phyloP scores from a whole-genome alignment of 2,113 vertebrate species.

The Zosterops pallidus region DNA sequence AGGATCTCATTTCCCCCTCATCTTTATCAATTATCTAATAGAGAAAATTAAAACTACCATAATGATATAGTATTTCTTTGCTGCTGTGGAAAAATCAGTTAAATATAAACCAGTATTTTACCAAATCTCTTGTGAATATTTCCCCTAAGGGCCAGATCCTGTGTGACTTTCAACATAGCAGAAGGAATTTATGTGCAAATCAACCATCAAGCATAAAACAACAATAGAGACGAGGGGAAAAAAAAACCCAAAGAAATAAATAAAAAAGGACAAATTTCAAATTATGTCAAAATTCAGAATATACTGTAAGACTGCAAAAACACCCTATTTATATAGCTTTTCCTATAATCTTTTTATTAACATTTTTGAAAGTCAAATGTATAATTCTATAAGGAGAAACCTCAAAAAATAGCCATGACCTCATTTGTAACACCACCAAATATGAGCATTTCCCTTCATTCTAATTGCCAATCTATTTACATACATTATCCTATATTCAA shows the following conservation, averaged over 20 bases:
- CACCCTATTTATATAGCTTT: fast-evolving
- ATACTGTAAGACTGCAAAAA: background rate
- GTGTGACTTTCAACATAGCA: constrained; percentile 55
- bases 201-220: constrained; percentile 50
- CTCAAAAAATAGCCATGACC: constrained; percentile 13
- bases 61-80: background rate
- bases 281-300: background rate
- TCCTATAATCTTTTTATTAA: background rate
- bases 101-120: constrained; percentile 25
- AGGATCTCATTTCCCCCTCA: fast-evolving
- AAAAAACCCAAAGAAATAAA: background rate
- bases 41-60: background rate
- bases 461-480: background rate
- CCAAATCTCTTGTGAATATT: constrained; percentile 38
- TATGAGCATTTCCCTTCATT: constrained; percentile 17
- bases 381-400: constrained; percentile 10
- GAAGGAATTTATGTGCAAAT: constrained; percentile 62
- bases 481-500: background rate
- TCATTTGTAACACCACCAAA: constrained; percentile 34
- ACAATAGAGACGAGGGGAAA: background rate
- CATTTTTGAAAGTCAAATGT: background rate
- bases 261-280: background rate
- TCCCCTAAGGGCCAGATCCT: background rate
- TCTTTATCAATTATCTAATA: background rate
- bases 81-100: background rate